These are phyloP conservation scores for Diadegma fenestrale DNA, from an alignment of 2,888 invertebrate species.

Conservation along the genomic window DNA sequence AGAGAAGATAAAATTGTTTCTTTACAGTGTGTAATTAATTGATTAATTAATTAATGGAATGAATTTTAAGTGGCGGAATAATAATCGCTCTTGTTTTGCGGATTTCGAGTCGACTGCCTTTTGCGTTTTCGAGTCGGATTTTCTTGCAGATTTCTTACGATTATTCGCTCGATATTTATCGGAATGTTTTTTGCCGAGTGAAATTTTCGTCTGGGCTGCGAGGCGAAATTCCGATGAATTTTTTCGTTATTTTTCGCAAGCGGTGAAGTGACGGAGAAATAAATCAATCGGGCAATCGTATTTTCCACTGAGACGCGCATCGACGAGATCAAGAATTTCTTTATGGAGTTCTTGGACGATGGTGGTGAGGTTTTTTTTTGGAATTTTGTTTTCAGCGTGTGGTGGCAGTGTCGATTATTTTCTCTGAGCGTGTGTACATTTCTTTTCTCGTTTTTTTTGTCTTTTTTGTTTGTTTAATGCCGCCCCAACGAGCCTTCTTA, in stretches of 20 bases:
- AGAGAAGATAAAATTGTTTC: constrained; percentile 16
- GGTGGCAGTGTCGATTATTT: constrained; percentile 73
- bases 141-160: constrained; percentile 19
- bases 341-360: constrained; percentile 34
- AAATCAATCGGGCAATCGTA: constrained; percentile 57
- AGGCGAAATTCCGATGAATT: constrained; percentile 49
- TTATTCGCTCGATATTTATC: constrained; percentile 6
- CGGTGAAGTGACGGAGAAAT: constrained; percentile 53
- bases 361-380: constrained; percentile 36
- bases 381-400: constrained; percentile 66
- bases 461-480: constrained; percentile 37
- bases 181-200: constrained; percentile 20
- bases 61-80: constrained; percentile 20
- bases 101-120: neutral
- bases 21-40: constrained; percentile 13
- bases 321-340: constrained; percentile 44
- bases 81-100: constrained; percentile 6
- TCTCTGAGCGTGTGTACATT: constrained; percentile 64
- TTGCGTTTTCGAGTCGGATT: constrained; percentile 10
- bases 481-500: constrained; percentile 83
- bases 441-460: constrained; percentile 16
- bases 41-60: constrained; percentile 2
- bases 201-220: constrained; percentile 23
- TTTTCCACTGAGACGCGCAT: constrained; percentile 53
- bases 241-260: constrained; percentile 45